Percentiles rank a stretch among this genome's conserved stretches.
These are phyloP conservation scores for Ctenopoma kingsleyae DNA, from an alignment of 2,797 vertebrate genomes.

Conservation along the genomic window DNA sequence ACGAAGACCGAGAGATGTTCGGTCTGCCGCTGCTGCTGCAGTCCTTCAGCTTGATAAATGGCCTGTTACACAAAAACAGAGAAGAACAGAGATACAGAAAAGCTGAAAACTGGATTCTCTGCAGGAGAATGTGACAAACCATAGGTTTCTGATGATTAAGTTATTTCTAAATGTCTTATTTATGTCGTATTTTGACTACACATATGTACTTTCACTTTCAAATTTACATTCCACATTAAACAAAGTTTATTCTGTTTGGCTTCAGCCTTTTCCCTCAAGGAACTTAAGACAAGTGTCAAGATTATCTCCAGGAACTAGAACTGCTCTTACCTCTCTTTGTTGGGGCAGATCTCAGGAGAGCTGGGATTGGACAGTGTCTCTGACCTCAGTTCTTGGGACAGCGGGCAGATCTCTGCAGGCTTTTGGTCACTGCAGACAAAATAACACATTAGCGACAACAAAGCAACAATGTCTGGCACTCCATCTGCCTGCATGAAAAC, in stretches of 20 bases:
- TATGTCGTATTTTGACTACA: not conserved
- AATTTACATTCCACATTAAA: not conserved
- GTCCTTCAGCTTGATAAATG: slow-evolving; percentile 92
- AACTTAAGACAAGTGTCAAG: not conserved
- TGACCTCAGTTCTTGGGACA: slow-evolving; percentile 92
- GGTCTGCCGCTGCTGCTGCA: slow-evolving; percentile 82
- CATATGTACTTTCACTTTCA: not conserved
- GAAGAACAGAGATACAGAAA: not conserved
- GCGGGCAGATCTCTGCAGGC: slow-evolving; percentile 86
- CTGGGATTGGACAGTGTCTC: slow-evolving; percentile 96
- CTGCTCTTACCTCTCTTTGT: slow-evolving; percentile 91
- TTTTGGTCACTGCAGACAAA: slow-evolving; percentile 87
- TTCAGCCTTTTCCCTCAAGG: not conserved
- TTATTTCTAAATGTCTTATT: not conserved
- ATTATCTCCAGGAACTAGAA: not conserved
- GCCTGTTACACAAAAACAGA: slow-evolving; percentile 74
- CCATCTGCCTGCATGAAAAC: too few species aligned
- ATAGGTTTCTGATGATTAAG: not conserved
- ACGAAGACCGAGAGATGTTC: slow-evolving; percentile 96
- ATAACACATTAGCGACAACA: not conserved
- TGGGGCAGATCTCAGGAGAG: slow-evolving; percentile 96
- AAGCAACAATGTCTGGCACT: not conserved
- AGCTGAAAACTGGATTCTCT: not conserved
- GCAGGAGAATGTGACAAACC: not conserved
- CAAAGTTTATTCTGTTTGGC: not conserved